Evolutionary conservation across 1,140 invertebrate species (phyloP).

Genomic region (Caenorhabditis brenneri): DNA sequence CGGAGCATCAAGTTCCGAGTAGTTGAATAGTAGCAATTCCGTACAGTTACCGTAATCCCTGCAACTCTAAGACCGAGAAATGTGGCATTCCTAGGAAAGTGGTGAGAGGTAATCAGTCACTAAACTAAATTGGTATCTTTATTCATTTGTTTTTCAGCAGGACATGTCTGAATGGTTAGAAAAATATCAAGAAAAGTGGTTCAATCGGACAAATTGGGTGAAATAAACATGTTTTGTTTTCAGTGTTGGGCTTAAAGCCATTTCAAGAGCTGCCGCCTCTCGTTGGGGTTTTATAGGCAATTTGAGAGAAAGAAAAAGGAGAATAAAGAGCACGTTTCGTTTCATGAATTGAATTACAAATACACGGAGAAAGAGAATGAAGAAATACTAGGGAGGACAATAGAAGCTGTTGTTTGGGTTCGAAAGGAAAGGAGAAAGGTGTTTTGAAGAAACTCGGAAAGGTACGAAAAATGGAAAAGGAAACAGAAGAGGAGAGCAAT

Average conservation of each 20-base stretch:
- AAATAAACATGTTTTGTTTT: constrained; percentile 30
- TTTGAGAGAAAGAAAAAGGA: not conserved
- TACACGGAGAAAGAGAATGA: not conserved
- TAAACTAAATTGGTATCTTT: too few species aligned
- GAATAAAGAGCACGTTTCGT: not conserved
- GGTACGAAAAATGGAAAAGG: not conserved
- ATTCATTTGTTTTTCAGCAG: too few species aligned
- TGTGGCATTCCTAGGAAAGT: too few species aligned
- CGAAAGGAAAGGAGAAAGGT: not conserved
- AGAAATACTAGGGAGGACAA: not conserved
- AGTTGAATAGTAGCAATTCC: too few species aligned
- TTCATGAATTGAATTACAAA: constrained; percentile 43
- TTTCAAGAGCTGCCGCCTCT: not conserved
- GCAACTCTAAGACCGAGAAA: too few species aligned
- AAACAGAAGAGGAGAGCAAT: not conserved
- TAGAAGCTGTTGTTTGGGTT: not conserved
- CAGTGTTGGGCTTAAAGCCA: not conserved
- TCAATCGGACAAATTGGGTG: constrained; percentile 26
- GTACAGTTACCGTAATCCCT: too few species aligned
- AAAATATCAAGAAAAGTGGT: not conserved
- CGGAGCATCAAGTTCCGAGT: too few species aligned
- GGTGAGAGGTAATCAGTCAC: too few species aligned
- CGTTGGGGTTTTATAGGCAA: constrained; percentile 4
- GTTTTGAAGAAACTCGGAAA: not conserved
- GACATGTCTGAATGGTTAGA: not conserved